Evolutionary conservation across 2,113 vertebrate species (phyloP).

Genomic region (Dunckerocampus dactyliophorus): DNA sequence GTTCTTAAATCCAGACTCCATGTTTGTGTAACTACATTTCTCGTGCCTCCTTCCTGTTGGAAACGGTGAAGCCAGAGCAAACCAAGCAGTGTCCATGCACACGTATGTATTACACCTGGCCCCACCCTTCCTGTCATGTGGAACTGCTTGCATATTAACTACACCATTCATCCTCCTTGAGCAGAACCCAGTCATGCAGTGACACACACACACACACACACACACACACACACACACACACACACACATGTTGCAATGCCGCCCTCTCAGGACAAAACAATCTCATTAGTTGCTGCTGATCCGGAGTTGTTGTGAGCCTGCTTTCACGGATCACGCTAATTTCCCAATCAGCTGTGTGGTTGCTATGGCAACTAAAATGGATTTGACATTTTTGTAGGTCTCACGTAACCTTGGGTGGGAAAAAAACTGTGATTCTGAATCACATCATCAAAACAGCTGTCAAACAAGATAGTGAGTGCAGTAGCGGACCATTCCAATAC

Average conservation of each 20-base stretch:
- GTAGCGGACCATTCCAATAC: background rate
- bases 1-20: no score
- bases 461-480: no score
- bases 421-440: background rate
- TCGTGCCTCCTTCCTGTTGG: slow-evolving; percentile 19
- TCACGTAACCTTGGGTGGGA: slow-evolving; percentile 2
- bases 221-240: background rate
- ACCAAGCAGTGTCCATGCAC: slow-evolving; percentile 1
- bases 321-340: slow-evolving; percentile 32
- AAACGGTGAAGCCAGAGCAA: background rate
- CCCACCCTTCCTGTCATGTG: slow-evolving; percentile 54
- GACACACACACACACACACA: background rate
- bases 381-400: slow-evolving; percentile 49
- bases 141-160: slow-evolving; percentile 1
- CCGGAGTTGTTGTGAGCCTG: slow-evolving; percentile 18
- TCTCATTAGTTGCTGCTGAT: slow-evolving; percentile 35
- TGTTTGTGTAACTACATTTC: no score
- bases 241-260: background rate
- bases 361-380: slow-evolving; percentile 45
- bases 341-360: slow-evolving; percentile 21
- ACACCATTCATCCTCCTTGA: background rate
- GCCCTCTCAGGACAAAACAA: slow-evolving; percentile 17
- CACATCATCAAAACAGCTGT: background rate
- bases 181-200: background rate
- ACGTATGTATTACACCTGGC: slow-evolving; percentile 10